Percentiles rank a stretch among this genome's conserved stretches.
phyloP scores from a whole-genome alignment of 2,113 vertebrate species.

The Coreoperca whiteheadi region DNA sequence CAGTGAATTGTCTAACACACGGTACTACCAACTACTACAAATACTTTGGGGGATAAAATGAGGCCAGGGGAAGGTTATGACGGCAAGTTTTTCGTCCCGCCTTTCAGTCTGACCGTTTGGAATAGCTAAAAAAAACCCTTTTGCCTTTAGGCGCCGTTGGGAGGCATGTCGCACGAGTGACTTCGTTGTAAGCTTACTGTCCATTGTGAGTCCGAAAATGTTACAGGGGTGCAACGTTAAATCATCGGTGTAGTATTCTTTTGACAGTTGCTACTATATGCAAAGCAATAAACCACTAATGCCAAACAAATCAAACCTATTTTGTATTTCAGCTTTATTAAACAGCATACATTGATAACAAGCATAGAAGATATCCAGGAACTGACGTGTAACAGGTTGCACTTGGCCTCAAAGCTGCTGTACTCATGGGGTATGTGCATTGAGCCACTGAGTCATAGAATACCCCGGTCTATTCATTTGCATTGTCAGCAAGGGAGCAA shows the following conservation, averaged over 20 bases:
- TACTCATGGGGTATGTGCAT: background rate
- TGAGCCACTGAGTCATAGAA: background rate
- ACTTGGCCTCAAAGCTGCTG: background rate
- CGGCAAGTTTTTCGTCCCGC: too few species aligned
- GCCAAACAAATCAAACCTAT: background rate
- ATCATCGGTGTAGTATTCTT: background rate
- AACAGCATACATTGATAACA: background rate
- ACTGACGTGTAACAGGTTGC: background rate
- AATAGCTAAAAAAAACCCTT: too few species aligned
- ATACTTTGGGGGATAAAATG: too few species aligned
- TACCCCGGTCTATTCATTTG: background rate
- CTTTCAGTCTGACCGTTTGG: too few species aligned
- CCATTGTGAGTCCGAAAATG: background rate
- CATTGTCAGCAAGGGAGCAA: background rate
- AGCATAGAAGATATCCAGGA: background rate
- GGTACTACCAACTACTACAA: too few species aligned
- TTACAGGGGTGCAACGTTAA: background rate
- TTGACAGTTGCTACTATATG: background rate
- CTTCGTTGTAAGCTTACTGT: background rate
- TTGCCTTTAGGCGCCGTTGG: too few species aligned
- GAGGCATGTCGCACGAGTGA: too few species aligned
- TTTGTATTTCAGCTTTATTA: background rate
- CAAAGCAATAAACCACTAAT: background rate
- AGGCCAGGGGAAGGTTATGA: too few species aligned
- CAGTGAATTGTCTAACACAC: too few species aligned